A percentile compares a stretch with the other conserved stretches of the same genome.
Evolutionary conservation across 2,888 invertebrate species (phyloP).

Genomic region (Thyatira batis): DNA sequence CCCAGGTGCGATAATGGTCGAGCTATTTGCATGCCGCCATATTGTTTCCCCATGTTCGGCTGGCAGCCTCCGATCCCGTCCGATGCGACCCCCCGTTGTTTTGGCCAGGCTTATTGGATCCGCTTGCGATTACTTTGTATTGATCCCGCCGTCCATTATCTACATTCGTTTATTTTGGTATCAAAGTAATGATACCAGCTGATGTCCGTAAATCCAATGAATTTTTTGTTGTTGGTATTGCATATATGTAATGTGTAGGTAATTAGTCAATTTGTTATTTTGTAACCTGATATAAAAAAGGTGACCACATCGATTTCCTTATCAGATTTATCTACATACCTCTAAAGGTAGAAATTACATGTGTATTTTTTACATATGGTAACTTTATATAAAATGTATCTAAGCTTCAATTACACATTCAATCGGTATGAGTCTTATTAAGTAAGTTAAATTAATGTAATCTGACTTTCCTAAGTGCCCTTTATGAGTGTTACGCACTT

Average conservation of each 20-base stretch:
- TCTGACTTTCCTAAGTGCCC: slow-evolving; percentile 37
- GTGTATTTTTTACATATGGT: too few relatives aligned
- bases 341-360: too few relatives aligned
- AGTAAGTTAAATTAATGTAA: slow-evolving; percentile 20
- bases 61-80: slow-evolving; percentile 61
- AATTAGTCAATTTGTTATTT: slow-evolving; percentile 28
- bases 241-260: slow-evolving; percentile 39
- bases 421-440: background rate
- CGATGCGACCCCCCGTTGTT: slow-evolving; percentile 75
- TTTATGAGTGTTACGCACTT: slow-evolving; percentile 49
- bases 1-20: slow-evolving; percentile 82
- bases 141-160: slow-evolving; percentile 80
- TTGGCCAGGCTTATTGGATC: slow-evolving; percentile 80
- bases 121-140: slow-evolving; percentile 81
- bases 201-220: slow-evolving; percentile 64
- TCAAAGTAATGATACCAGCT: slow-evolving; percentile 72
- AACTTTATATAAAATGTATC: background rate
- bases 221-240: slow-evolving; percentile 47
- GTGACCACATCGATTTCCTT: slow-evolving; percentile 18
- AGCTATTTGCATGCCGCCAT: slow-evolving; percentile 83
- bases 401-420: too few relatives aligned
- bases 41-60: slow-evolving; percentile 78
- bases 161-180: slow-evolving; percentile 79
- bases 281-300: too few relatives aligned
- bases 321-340: too few relatives aligned